Evolutionary conservation across 2,888 invertebrate species (phyloP).

Genomic region (Eupithecia exiguata): DNA sequence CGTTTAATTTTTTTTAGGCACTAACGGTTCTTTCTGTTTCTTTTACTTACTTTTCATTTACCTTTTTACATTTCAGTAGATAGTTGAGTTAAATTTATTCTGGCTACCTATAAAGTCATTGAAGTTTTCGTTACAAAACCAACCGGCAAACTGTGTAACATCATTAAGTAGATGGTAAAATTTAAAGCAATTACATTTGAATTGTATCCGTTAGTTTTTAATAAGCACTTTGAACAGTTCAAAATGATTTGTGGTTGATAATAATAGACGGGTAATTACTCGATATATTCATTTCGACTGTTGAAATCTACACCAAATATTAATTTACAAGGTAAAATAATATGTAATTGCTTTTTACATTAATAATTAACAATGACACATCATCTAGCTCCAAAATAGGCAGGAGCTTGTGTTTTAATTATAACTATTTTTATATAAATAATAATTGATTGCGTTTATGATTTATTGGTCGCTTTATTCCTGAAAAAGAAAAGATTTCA

Average conservation of each 20-base stretch:
- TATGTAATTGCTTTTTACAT: not conserved
- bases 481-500: not conserved
- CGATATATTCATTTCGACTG: conserved; percentile 19
- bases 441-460: not conserved
- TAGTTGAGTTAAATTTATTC: not conserved
- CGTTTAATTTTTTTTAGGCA: too few species aligned
- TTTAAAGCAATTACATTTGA: conserved; percentile 47
- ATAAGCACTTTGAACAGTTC: conserved; percentile 8
- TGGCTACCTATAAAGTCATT: not conserved
- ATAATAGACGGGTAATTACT: conserved; percentile 18
- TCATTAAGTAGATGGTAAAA: conserved; percentile 22
- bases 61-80: not conserved
- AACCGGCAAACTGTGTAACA: not conserved
- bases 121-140: conserved; percentile 3
- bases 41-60: not conserved
- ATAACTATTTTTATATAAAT: not conserved
- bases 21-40: not conserved
- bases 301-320: conserved; percentile 23
- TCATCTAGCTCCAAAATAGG: not conserved
- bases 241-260: conserved; percentile 23
- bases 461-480: not conserved
- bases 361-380: not conserved
- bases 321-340: not conserved
- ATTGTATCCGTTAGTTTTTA: conserved; percentile 51
- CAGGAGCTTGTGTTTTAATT: not conserved